phyloP scores from a whole-genome alignment of 2,797 vertebrate genomes.

The Crenichthys baileyi region DNA sequence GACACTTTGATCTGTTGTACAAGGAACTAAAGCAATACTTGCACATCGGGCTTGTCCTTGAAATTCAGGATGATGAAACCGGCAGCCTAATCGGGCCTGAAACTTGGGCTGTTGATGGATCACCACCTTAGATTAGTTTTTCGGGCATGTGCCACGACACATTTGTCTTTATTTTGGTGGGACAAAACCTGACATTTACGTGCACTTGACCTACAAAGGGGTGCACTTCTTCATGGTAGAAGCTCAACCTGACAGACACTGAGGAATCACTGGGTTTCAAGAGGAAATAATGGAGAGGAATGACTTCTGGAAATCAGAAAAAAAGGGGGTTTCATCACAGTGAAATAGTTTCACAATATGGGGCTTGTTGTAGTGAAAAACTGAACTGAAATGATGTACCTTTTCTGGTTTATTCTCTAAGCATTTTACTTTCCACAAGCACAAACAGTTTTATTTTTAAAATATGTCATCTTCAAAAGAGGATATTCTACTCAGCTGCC shows the following conservation, averaged over 20 bases:
- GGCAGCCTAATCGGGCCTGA: constrained; percentile 42
- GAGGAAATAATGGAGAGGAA: constrained; percentile 51
- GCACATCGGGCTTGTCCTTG: constrained; percentile 47
- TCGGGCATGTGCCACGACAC: constrained; percentile 65
- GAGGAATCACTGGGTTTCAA: constrained; percentile 47
- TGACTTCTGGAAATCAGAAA: constrained; percentile 44
- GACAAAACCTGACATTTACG: constrained; percentile 69
- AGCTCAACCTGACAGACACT: constrained; percentile 43
- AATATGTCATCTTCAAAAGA: constrained; percentile 21
- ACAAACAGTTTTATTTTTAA: constrained; percentile 6
- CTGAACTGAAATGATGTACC: constrained; percentile 19
- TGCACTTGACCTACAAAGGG: constrained; percentile 66
- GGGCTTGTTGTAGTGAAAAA: constrained; percentile 31
- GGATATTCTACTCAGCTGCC: constrained; percentile 74
- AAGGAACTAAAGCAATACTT: constrained; percentile 44
- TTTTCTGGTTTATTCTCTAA: constrained; percentile 15
- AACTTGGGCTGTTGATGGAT: constrained; percentile 68
- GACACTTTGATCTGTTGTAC: constrained; percentile 65
- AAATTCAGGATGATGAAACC: constrained; percentile 64
- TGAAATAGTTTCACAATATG: constrained; percentile 43
- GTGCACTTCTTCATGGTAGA: constrained; percentile 41
- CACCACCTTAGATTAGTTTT: constrained; percentile 62
- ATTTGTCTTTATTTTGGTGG: constrained; percentile 70
- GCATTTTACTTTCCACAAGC: constrained; percentile 6
- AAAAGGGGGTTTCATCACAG: constrained; percentile 42